Conservation (phyloP, 2,888 invertebrate genomes). For the Tipula unca region DNA sequence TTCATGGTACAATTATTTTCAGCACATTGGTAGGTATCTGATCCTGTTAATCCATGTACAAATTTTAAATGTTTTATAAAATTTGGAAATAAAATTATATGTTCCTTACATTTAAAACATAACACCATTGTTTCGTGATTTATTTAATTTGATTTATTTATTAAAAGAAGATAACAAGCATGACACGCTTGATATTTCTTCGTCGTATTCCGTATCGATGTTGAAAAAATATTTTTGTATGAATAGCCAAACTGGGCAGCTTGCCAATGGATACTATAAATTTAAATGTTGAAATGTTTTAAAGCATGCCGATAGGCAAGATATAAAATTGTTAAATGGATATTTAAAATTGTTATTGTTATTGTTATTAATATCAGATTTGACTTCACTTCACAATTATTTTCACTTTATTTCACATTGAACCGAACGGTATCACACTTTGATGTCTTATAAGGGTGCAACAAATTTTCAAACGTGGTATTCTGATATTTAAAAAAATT, state of each 20-base stretch:
- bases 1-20: not conserved
- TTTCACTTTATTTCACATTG: no score
- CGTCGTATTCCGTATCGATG: not conserved
- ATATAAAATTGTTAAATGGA: not conserved
- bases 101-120: not conserved
- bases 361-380: no score
- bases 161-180: no score
- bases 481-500: no score
- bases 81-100: not conserved
- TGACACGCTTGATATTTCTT: not conserved
- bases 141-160: no score
- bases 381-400: no score
- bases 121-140: not conserved
- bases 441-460: no score
- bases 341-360: no score
- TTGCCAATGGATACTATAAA: not conserved
- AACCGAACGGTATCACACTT: no score
- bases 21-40: not conserved
- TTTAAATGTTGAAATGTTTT: not conserved
- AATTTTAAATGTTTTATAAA: not conserved
- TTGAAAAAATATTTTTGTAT: no score
- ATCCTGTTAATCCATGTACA: not conserved
- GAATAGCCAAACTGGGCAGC: not conserved
- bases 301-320: not conserved
- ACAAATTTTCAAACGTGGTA: no score